Evolutionary conservation across 2,797 vertebrate genomes (phyloP).

Genomic region (Acanthis flammea): DNA sequence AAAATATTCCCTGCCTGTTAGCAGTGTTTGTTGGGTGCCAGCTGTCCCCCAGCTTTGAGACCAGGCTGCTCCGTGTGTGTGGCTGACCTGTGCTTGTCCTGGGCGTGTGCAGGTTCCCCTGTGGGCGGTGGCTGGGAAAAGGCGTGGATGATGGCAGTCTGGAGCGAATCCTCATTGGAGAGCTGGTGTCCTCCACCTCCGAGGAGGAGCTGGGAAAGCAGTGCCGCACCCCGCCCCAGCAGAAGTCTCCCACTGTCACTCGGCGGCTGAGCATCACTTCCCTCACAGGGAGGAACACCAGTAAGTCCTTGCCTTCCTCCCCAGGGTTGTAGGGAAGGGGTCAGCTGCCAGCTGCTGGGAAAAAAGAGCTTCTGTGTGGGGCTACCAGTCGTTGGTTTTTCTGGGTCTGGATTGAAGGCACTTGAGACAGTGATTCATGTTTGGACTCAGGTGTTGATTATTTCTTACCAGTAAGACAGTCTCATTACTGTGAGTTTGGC

Average conservation of each 20-base stretch:
- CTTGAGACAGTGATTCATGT: neutral
- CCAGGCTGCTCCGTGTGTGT: neutral
- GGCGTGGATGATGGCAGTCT: constrained; percentile 94
- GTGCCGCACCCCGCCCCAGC: constrained; percentile 91
- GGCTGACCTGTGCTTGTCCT: neutral
- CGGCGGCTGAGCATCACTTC: constrained; percentile 88
- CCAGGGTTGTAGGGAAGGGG: neutral
- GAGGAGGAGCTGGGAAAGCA: constrained; percentile 89
- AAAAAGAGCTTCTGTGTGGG: neutral
- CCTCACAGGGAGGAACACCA: constrained; percentile 82
- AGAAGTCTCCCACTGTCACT: constrained; percentile 87
- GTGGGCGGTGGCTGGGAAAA: constrained; percentile 93
- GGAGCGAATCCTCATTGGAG: constrained; percentile 93
- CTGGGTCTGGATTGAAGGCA: neutral
- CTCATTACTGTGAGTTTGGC: neutral
- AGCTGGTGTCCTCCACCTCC: constrained; percentile 81
- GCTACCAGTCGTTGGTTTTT: neutral
- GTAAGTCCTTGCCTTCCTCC: constrained; percentile 72
- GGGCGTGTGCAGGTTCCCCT: constrained; percentile 84
- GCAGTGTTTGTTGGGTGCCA: neutral
- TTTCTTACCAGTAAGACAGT: neutral
- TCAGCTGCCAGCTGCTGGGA: neutral
- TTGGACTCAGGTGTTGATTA: accelerated
- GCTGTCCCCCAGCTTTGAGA: neutral
- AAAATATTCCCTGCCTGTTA: neutral